A percentile compares a stretch with the other conserved stretches of the same genome.
Evolutionary conservation across 1,140 invertebrate species (phyloP).

Genomic region (Drosophila nigromelanica): DNA sequence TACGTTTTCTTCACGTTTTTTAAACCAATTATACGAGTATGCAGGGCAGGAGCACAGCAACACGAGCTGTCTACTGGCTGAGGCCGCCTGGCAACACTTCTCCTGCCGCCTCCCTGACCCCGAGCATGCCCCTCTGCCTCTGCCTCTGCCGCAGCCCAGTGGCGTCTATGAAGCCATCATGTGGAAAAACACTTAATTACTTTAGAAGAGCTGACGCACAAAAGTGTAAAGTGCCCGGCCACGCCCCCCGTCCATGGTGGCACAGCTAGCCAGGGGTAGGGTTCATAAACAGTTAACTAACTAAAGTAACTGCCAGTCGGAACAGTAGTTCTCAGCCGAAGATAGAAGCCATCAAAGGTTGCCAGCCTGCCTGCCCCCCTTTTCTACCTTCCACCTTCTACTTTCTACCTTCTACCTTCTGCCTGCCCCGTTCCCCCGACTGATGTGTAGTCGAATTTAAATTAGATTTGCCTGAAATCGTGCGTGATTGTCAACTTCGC

Average conservation of each 20-base stretch:
- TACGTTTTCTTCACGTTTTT: conserved; percentile 64
- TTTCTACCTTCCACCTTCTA: background rate
- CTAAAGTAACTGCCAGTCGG: conserved; percentile 66
- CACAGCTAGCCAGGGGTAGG: conserved; percentile 17
- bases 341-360: conserved; percentile 68
- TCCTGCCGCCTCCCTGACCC: conserved; percentile 14
- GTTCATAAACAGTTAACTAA: conserved; percentile 81
- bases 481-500: conserved; percentile 74
- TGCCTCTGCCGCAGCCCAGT: conserved; percentile 17
- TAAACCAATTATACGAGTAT: conserved; percentile 82
- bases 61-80: conserved; percentile 18
- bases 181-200: conserved; percentile 82
- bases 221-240: conserved; percentile 77
- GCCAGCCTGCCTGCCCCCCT: conserved; percentile 1
- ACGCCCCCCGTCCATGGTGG: conserved; percentile 50
- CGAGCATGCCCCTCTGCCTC: conserved; percentile 20
- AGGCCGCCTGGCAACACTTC: conserved; percentile 45
- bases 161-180: conserved; percentile 78
- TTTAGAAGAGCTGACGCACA: conserved; percentile 77
- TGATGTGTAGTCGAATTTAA: conserved; percentile 80
- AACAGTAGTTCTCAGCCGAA: conserved; percentile 25
- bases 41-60: conserved; percentile 44
- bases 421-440: conserved; percentile 7
- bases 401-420: background rate
- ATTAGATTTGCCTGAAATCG: conserved; percentile 81